phyloP scores from a whole-genome alignment of 2,797 vertebrate species.

The Chaunax sp. region DNA sequence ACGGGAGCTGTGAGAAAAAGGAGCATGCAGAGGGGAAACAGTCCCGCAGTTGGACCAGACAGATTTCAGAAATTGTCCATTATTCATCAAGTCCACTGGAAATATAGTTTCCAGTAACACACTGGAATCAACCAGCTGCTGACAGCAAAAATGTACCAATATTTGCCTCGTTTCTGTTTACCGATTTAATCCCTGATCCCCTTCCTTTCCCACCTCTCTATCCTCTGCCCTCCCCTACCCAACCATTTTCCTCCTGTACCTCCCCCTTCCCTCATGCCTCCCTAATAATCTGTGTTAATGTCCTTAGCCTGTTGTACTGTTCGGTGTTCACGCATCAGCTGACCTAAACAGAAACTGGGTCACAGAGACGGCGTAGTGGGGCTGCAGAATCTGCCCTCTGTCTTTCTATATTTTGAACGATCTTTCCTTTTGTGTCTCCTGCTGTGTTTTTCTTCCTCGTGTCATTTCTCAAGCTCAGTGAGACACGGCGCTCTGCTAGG shows the following conservation, averaged over 20 bases:
- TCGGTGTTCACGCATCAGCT: conserved; percentile 68
- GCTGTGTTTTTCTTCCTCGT: neutral
- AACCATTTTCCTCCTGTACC: conserved; percentile 16
- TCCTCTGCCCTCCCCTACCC: conserved; percentile 27
- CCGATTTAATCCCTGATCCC: neutral
- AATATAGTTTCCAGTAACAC: neutral
- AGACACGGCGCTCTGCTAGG: neutral
- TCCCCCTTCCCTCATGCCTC: conserved; percentile 35
- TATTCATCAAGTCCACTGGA: neutral
- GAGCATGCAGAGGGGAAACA: conserved; percentile 51
- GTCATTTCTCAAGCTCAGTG: neutral
- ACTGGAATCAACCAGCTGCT: conserved; percentile 1
- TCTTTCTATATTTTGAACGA: neutral
- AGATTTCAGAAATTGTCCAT: neutral
- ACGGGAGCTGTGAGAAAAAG: conserved; percentile 17
- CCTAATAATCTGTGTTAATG: conserved; percentile 70
- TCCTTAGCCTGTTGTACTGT: conserved; percentile 56
- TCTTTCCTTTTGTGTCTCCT: neutral
- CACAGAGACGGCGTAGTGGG: conserved; percentile 51
- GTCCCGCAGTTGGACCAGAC: conserved; percentile 45
- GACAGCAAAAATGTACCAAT: neutral
- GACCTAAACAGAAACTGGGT: conserved; percentile 74
- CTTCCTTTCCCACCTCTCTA: neutral
- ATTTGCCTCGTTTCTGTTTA: conserved; percentile 7
- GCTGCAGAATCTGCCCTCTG: conserved; percentile 30